These are phyloP conservation scores for Apus apus DNA, from an alignment of 2,113 vertebrate genomes.

Conservation along the genomic window DNA sequence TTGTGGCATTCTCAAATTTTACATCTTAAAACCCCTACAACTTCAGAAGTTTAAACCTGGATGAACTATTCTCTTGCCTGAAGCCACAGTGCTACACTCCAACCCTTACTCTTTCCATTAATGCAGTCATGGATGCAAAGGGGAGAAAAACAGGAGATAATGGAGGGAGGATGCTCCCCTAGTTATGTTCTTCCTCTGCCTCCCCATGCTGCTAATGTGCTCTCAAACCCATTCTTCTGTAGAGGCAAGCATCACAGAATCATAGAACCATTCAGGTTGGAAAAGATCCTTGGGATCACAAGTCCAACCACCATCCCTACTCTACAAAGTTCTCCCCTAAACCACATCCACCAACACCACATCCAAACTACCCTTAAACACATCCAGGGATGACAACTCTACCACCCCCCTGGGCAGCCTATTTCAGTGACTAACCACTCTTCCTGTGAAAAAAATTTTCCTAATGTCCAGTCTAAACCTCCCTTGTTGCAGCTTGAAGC, in stretches of 20 bases:
- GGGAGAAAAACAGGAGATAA: background rate
- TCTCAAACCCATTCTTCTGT: background rate
- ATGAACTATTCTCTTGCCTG: background rate
- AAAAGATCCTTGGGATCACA: no score
- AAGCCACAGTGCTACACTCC: background rate
- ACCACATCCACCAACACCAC: no score
- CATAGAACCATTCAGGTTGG: no score
- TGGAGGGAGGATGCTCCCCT: background rate
- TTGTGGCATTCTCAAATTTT: background rate
- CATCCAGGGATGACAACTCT: no score
- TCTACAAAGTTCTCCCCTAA: no score
- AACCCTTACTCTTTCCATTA: background rate
- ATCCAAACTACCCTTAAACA: no score
- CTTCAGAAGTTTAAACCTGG: background rate
- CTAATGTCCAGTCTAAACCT: no score
- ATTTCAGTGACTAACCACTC: no score
- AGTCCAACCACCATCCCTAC: no score
- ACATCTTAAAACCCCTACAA: background rate
- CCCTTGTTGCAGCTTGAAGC: no score
- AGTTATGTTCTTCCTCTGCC: background rate
- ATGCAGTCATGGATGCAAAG: background rate
- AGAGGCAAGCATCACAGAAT: background rate
- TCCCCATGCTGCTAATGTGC: accelerated
- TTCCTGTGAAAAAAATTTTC: no score
- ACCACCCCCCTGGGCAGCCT: no score